Base-by-base conservation (phyloP, 2,888 invertebrate genomes). In the Brachypalpus laphriformis region DNA sequence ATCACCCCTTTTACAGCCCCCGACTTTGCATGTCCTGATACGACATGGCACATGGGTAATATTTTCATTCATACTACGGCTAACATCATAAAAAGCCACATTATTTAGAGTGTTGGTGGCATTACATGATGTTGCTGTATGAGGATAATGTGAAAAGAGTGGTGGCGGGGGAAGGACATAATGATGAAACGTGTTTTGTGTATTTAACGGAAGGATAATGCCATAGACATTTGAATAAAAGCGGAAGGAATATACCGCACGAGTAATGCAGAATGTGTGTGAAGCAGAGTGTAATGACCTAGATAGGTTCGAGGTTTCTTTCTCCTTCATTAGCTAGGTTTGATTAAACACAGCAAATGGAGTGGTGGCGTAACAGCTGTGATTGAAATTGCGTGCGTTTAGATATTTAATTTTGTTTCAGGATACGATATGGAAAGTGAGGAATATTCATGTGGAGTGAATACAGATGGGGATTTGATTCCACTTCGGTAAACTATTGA, bases 51-150 rank as follows among this genome's bases (percentile, higher is more conserved):
- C 78, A 78, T 63, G 78, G 82, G 78, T 83, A 75, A 83, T 75
- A 70, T 80, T 83, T 83, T 59, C 80, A 80, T 80, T 83, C 80
- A 70, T 63, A 57, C 28, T 45, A 68, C 68, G 68, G 70, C 80
- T 75, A 80, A 70, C 80, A 74, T 74, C 57, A 74, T 75, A 83
- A 83, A 83, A 83, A 83, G 80, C 80, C 83, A 70, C 83, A 83
- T 83, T 83, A 83, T 75, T 74, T 70, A 83, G 80, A 80, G 83
- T 83, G 83, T 80, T 63, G 78, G 80, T 34, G 70, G 63, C 70
- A 57, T 83, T 68, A 74, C 78, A 75, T 70, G 68, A 47, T 49
- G 81, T 70, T 70, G 75, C 61, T 68, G 49, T 61, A 49, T 65
- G 22, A 14, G 31, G 54, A 25, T 42, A 42, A 34, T 47, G 56